These are phyloP conservation scores for Ferrisia virgata DNA, from an alignment of 2,888 invertebrate species.

Conservation along the genomic window DNA sequence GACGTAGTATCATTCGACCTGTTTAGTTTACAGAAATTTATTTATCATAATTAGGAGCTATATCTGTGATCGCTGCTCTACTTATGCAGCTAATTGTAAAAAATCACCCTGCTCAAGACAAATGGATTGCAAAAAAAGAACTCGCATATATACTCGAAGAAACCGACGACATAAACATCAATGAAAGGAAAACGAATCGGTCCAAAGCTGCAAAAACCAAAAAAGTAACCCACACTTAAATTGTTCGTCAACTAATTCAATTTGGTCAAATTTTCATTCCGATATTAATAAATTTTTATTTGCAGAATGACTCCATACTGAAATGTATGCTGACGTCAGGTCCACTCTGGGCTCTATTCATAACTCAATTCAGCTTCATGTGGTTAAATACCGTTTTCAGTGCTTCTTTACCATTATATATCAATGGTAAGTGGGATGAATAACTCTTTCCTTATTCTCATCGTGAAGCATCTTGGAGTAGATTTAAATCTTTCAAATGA, in stretches of 20 bases:
- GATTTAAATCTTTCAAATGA: too few species aligned
- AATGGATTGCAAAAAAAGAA: background rate
- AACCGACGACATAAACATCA: background rate
- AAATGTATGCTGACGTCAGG: background rate
- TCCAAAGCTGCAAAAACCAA: background rate
- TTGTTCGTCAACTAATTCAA: background rate
- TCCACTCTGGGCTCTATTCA: background rate
- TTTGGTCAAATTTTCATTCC: background rate
- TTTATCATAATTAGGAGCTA: background rate
- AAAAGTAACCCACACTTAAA: background rate
- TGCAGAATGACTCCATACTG: background rate
- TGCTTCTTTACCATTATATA: background rate
- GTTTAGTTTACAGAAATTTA: too few species aligned
- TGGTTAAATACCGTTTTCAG: background rate
- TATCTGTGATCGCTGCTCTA: background rate
- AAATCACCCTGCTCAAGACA: background rate
- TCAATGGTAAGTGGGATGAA: background rate
- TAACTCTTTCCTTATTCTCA: too few species aligned
- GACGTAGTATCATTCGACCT: too few species aligned
- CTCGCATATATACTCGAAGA: background rate
- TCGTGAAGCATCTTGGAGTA: background rate
- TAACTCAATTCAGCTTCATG: background rate
- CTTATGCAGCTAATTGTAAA: background rate
- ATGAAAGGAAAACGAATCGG: background rate
- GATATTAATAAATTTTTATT: background rate